Percentiles rank a stretch among this genome's conserved stretches.
phyloP scores from a whole-genome alignment of 2,888 invertebrate species.

The Agrotis clavis region DNA sequence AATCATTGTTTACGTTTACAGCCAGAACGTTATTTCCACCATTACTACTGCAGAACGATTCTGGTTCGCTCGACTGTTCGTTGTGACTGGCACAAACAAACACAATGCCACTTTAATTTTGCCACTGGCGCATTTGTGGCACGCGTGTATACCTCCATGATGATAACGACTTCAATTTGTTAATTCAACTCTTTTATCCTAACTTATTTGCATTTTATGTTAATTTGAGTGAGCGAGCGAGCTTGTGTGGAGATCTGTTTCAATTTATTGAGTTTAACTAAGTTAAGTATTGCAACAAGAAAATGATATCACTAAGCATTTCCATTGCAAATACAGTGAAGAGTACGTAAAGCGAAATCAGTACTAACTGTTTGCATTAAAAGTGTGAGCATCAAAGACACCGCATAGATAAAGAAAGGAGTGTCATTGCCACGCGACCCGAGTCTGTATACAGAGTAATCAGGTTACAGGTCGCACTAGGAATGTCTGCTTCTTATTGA shows the following conservation, averaged over 20 bases:
- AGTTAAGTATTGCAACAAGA: background rate
- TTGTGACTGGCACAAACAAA: constrained; percentile 69
- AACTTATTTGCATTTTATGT: constrained; percentile 54
- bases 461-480: constrained; percentile 78
- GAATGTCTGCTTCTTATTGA: constrained; percentile 86
- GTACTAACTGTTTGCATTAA: constrained; percentile 41
- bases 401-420: constrained; percentile 65
- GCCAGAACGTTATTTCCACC: constrained; percentile 46
- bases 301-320: constrained; percentile 15
- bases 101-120: constrained; percentile 62
- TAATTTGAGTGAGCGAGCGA: constrained; percentile 36
- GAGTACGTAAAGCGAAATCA: constrained; percentile 30
- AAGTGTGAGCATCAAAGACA: constrained; percentile 47
- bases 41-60: constrained; percentile 61
- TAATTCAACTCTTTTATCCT: constrained; percentile 50
- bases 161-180: constrained; percentile 52
- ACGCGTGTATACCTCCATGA: constrained; percentile 19
- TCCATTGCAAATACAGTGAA: constrained; percentile 8
- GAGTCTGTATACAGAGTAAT: constrained; percentile 65
- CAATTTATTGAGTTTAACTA: constrained; percentile 31
- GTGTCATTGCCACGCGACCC: constrained; percentile 60
- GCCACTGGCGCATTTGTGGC: constrained; percentile 39
- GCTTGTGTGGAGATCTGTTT: constrained; percentile 33
- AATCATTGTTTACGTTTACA: constrained; percentile 60
- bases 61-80: constrained; percentile 60